Conservation (phyloP, 2,888 invertebrate species). For the Tanypteryx hageni region DNA sequence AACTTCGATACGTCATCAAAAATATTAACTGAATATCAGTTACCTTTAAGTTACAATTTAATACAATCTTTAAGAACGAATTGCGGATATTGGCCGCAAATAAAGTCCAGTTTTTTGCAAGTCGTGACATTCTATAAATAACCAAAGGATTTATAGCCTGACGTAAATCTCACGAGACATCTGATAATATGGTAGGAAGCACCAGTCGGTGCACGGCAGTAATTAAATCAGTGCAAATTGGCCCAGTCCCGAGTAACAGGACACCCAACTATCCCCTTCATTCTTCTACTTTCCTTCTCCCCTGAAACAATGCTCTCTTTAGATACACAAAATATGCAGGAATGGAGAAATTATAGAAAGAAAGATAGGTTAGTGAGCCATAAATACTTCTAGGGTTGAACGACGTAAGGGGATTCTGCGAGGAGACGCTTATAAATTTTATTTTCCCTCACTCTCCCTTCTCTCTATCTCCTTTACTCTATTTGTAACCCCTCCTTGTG, state of each 20-base stretch:
- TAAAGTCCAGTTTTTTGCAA: neutral
- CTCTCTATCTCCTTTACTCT: neutral
- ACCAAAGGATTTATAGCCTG: neutral
- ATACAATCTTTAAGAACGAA: too few species aligned
- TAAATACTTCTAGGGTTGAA: neutral
- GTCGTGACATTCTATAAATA: neutral
- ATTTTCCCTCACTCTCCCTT: neutral
- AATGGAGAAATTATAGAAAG: neutral
- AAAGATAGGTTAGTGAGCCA: neutral
- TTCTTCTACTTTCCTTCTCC: neutral
- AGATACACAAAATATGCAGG: neutral
- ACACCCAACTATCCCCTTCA: neutral
- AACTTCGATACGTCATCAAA: too few species aligned
- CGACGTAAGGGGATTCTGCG: neutral
- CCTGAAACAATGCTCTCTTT: neutral
- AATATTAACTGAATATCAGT: too few species aligned
- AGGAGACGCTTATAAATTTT: neutral
- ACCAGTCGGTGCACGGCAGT: neutral
- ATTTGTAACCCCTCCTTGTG: neutral
- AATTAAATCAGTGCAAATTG: slow-evolving; percentile 24
- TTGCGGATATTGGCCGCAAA: neutral
- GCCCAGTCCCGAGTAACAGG: neutral
- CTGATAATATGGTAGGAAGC: neutral
- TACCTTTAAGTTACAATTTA: too few species aligned
- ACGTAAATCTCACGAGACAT: neutral